Evolutionary conservation across 2,797 vertebrate genomes (phyloP).

Genomic region (Fratercula arctica): DNA sequence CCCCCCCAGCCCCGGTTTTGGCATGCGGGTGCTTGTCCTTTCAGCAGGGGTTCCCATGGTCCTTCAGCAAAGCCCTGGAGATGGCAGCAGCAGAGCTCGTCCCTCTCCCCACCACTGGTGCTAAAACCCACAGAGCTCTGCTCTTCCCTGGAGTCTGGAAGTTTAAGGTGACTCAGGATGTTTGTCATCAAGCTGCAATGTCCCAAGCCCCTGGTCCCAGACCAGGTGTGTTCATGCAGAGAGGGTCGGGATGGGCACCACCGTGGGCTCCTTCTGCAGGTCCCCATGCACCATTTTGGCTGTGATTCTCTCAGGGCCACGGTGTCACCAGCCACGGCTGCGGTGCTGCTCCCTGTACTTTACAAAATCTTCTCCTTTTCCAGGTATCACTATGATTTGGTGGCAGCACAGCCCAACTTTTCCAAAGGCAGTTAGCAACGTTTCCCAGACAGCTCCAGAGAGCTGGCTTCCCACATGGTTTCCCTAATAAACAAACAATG

Average conservation of each 20-base stretch:
- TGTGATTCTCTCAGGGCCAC: background rate
- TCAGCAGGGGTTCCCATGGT: accelerated
- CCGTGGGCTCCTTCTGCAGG: background rate
- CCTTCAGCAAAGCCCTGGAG: background rate
- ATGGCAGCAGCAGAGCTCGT: background rate
- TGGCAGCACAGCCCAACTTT: background rate
- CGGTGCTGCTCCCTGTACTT: background rate
- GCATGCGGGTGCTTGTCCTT: accelerated
- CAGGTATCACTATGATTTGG: background rate
- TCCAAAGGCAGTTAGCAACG: background rate
- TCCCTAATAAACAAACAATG: background rate
- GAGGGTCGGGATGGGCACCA: background rate
- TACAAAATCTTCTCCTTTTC: background rate
- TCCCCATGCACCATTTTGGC: background rate
- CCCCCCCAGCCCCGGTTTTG: background rate
- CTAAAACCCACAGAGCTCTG: background rate
- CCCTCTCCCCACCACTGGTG: background rate
- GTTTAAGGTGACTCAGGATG: background rate
- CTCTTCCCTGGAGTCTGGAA: background rate
- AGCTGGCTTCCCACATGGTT: background rate
- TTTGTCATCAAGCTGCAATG: background rate
- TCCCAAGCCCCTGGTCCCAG: background rate
- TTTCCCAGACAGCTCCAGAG: background rate
- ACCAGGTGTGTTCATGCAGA: background rate
- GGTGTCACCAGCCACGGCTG: background rate